phyloP scores from a whole-genome alignment of 2,113 vertebrate species.

The Haemorhous mexicanus region DNA sequence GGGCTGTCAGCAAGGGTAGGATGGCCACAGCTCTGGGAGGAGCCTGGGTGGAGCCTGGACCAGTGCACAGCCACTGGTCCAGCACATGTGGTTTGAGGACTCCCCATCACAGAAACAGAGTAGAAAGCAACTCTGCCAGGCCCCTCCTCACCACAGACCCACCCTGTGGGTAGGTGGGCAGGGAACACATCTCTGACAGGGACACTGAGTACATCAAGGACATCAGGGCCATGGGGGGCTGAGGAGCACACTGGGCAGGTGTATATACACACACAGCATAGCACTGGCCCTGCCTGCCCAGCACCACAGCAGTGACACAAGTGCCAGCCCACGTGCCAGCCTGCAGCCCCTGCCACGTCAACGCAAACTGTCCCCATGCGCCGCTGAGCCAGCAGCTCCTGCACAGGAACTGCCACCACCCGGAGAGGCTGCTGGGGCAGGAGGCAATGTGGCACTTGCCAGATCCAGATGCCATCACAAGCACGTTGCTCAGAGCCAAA shows the following conservation, averaged over 20 bases:
- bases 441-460: not conserved
- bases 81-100: rapidly evolving
- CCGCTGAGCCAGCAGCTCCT: not conserved
- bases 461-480: not conserved
- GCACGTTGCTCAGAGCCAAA: not conserved
- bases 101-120: not conserved
- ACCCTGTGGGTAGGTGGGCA: not conserved
- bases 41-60: not conserved
- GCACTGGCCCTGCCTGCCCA: not conserved
- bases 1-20: not conserved
- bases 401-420: not conserved
- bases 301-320: not conserved
- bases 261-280: not conserved
- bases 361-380: rapidly evolving
- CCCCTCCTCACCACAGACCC: not conserved
- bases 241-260: not conserved
- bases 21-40: not conserved
- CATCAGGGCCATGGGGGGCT: rapidly evolving
- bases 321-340: not conserved
- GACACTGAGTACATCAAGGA: not conserved
- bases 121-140: not conserved
- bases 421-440: rapidly evolving
- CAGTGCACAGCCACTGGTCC: not conserved
- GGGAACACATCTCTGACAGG: not conserved
- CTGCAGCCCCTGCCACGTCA: rapidly evolving